These are phyloP conservation scores for Oikopleura vanhoeffeni DNA, from an alignment of 23 tunicate species.

Conservation along the genomic window DNA sequence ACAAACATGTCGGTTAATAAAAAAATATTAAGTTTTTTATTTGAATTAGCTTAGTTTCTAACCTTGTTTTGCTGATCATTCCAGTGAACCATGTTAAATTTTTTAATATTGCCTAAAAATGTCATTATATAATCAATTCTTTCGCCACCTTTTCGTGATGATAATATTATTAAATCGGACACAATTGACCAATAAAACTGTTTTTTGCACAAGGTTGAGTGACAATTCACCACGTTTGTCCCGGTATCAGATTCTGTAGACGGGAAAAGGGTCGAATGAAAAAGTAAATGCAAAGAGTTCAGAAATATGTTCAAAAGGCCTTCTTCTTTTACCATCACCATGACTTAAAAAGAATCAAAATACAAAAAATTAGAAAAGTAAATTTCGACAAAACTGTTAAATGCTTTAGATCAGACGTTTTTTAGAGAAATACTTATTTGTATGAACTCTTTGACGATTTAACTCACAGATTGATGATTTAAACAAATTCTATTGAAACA, in stretches of 20 bases:
- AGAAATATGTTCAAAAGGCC: background rate
- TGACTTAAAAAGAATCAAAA: too few species aligned
- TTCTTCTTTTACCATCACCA: background rate
- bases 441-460: too few species aligned
- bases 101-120: background rate
- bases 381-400: too few species aligned
- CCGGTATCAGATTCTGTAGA: background rate
- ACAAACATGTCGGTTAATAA: too few species aligned
- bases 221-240: background rate
- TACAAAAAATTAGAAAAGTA: too few species aligned
- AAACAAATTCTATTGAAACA: too few species aligned
- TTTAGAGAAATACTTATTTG: too few species aligned
- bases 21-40: too few species aligned
- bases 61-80: background rate
- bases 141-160: conserved; percentile 33
- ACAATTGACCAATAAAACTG: conserved; percentile 88
- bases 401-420: too few species aligned
- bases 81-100: conserved; percentile 3
- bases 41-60: too few species aligned
- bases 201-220: background rate
- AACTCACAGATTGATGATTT: too few species aligned
- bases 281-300: background rate
- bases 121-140: conserved; percentile 23
- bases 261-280: background rate
- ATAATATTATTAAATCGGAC: conserved; percentile 66